phyloP scores from a whole-genome alignment of 2,113 vertebrate genomes.

The Grammomys dolichurus region DNA sequence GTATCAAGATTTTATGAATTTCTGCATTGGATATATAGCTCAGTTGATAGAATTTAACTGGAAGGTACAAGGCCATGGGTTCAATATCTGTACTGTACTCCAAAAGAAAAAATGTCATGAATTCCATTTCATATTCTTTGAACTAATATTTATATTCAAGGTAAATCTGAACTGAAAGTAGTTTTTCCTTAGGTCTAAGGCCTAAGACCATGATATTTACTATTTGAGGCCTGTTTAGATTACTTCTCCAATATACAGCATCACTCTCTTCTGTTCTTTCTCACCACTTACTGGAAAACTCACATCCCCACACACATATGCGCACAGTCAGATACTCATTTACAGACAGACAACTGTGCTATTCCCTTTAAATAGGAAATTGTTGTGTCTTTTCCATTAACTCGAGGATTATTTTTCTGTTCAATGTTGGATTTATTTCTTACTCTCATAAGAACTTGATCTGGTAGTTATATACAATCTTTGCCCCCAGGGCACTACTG shows the following conservation, averaged over 20 bases:
- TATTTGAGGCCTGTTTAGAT: slow-evolving; percentile 10
- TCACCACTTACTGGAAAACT: slow-evolving; percentile 49
- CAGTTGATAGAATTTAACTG: neutral
- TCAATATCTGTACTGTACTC: neutral
- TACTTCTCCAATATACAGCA: slow-evolving; percentile 10
- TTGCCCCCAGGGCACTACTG: slow-evolving; percentile 76
- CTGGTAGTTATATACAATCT: slow-evolving; percentile 75
- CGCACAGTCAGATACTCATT: neutral
- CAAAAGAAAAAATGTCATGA: neutral
- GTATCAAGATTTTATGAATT: slow-evolving; percentile 29
- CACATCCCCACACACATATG: neutral
- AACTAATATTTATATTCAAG: slow-evolving; percentile 25
- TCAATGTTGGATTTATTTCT: slow-evolving; percentile 74
- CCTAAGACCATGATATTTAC: neutral
- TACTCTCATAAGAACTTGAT: slow-evolving; percentile 81
- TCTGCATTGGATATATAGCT: neutral
- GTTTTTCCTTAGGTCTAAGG: neutral
- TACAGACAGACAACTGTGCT: slow-evolving; percentile 8
- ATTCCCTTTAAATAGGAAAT: slow-evolving; percentile 56
- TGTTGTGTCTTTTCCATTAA: slow-evolving; percentile 46
- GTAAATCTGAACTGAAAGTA: slow-evolving; percentile 43
- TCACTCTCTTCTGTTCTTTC: slow-evolving; percentile 52
- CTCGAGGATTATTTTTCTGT: slow-evolving; percentile 68
- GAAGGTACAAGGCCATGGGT: neutral
- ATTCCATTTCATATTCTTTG: slow-evolving; percentile 38